Evolutionary conservation across 2,797 vertebrate genomes (phyloP).

Genomic region (Passerculus sandwichensis): DNA sequence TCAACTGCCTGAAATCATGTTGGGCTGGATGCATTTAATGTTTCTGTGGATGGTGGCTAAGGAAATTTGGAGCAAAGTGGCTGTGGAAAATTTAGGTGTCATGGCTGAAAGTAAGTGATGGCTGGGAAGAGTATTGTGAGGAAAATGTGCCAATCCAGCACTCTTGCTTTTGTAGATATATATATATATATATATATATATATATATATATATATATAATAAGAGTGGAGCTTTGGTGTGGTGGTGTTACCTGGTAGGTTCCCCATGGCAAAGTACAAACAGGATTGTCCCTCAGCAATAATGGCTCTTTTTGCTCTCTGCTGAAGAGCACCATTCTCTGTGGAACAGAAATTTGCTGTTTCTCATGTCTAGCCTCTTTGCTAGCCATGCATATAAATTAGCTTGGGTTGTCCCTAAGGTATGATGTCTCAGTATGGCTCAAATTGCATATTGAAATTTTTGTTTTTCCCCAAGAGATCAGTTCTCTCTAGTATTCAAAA

Average conservation of each 20-base stretch:
- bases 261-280: not conserved
- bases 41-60: not conserved
- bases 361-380: not conserved
- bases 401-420: not conserved
- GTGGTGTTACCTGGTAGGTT: not conserved
- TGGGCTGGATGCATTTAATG: not conserved
- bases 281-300: not conserved
- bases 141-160: not conserved
- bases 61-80: not conserved
- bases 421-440: not conserved
- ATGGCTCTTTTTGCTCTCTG: not conserved
- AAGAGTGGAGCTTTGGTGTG: not conserved
- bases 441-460: not conserved
- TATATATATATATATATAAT: too few species aligned
- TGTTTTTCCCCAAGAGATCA: not conserved
- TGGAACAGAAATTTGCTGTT: not conserved
- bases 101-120: not conserved
- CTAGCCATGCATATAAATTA: not conserved
- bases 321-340: not conserved
- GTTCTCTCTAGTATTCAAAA: conserved; percentile 6
- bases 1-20: not conserved
- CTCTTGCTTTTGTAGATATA: not conserved
- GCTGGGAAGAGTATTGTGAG: not conserved
- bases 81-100: not conserved
- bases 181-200: too few species aligned